Base-by-base conservation (phyloP, 2,113 vertebrate genomes). In the Trinectes maculatus region DNA sequence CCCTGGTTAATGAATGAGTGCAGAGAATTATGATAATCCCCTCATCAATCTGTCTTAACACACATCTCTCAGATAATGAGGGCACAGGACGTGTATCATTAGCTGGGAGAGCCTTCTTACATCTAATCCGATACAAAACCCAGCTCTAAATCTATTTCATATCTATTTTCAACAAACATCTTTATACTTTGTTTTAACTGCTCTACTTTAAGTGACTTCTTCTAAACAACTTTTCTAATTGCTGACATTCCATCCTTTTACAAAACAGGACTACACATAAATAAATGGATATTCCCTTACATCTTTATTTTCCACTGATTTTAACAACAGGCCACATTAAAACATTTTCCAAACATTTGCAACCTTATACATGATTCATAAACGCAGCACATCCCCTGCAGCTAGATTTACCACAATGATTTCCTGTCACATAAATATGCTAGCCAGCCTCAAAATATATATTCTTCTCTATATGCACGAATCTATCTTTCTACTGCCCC, bases 381-480 rank as follows among this genome's bases (percentile, higher is more conserved):
- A 40, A 21, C 36, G 42, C 29, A 13, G 51, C 62, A 56, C 44
- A 46, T 49, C 40, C 55, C 65, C 53, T 51, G 44, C 71, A 69
- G 83, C 64, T 51, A 53, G n/a, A 68, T 58, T 65, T 48, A 71
- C 57, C 33, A 52, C 31, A 48, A 51, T 4, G 15, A 52, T 26
- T 57, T 42, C 40, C 34, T 18, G 18, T 75, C 16, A 31, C 70
- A 53, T 42, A 40, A 60, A 26, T 42, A 56, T 1, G 12, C 34
- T 1, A 36, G 21, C 62, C 12, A 11, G 28, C 57, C 31, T 18
- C 8, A 8, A 25, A 39, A 79, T 55, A 69, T 22, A 52, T 37
- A 37, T 28, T 13, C 31, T 34, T 21, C 37, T 24, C 39, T 44
- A 3, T 0, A 51, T 36, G 61, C 52, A 44, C 22, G 55, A 8